Conservation (phyloP, 2,113 vertebrate species). For the Mustelus asterias region DNA sequence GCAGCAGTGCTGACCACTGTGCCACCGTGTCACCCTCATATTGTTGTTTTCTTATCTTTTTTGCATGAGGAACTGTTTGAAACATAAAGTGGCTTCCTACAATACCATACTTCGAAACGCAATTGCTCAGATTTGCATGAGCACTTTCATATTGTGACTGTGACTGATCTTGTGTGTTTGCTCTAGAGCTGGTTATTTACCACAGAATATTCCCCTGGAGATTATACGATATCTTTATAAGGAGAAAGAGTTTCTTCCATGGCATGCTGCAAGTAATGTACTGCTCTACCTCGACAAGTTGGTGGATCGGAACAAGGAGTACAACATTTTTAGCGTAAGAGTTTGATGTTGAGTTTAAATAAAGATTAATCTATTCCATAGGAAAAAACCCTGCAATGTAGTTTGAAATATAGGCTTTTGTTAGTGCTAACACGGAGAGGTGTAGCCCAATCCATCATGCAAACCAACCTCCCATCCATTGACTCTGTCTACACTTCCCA, state of each 20-base stretch:
- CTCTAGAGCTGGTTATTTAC: conserved; percentile 86
- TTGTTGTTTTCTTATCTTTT: conserved; percentile 51
- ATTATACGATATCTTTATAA: conserved; percentile 86
- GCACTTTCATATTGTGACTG: not conserved
- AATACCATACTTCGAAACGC: not conserved
- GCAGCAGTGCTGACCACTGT: too few relatives aligned
- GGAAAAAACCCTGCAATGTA: not conserved
- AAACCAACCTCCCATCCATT: too few relatives aligned
- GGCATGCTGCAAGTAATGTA: conserved; percentile 87
- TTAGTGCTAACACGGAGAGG: not conserved
- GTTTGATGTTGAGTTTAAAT: not conserved
- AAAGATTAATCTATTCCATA: not conserved
- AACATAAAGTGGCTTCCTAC: not conserved
- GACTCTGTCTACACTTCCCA: too few relatives aligned
- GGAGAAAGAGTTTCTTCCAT: conserved; percentile 92
- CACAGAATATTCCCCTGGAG: conserved; percentile 86
- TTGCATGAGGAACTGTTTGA: conserved; percentile 46
- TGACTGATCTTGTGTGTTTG: conserved; percentile 43
- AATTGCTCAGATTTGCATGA: not conserved
- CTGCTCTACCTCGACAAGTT: conserved; percentile 95
- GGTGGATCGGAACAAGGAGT: conserved; percentile 87
- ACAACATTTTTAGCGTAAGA: conserved; percentile 87
- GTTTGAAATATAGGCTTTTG: not conserved
- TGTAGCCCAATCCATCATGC: too few relatives aligned
- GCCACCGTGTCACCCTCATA: not conserved